Percentiles rank a stretch among this genome's conserved stretches.
Evolutionary conservation across 2,888 invertebrate genomes (phyloP).

Genomic region (Lithophane socia): DNA sequence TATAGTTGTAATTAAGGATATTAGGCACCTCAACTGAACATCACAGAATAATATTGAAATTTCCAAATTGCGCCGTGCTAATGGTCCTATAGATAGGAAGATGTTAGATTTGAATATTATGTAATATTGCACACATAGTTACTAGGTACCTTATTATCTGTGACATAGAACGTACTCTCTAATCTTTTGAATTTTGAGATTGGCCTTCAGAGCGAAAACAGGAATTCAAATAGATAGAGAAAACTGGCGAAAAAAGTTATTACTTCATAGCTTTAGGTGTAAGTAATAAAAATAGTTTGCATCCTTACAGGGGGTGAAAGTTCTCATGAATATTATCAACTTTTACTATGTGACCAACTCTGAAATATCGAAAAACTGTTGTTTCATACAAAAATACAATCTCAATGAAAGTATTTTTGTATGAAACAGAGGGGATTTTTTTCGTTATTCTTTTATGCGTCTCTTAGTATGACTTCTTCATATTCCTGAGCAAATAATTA

Average conservation of each 20-base stretch:
- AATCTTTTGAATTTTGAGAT: background rate
- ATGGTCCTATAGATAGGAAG: background rate
- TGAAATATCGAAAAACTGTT: background rate
- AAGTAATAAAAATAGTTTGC: conserved; percentile 3
- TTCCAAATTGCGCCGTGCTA: background rate
- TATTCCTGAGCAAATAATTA: conserved; percentile 1
- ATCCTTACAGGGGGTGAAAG: background rate
- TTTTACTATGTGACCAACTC: background rate
- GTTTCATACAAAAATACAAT: background rate
- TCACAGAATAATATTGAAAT: background rate
- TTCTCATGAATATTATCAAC: conserved; percentile 6
- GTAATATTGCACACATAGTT: background rate
- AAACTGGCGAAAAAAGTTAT: background rate
- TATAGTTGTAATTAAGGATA: background rate
- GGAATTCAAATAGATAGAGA: background rate
- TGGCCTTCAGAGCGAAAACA: background rate
- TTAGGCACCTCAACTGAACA: background rate
- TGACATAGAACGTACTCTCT: background rate
- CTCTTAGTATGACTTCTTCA: background rate
- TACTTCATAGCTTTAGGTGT: background rate
- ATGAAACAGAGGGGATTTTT: background rate
- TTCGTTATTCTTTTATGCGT: background rate
- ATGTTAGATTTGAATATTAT: background rate
- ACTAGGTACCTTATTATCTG: background rate
- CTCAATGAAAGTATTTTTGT: background rate